Conservation (phyloP, 2,113 vertebrate genomes). For the Xyrauchen texanus region DNA sequence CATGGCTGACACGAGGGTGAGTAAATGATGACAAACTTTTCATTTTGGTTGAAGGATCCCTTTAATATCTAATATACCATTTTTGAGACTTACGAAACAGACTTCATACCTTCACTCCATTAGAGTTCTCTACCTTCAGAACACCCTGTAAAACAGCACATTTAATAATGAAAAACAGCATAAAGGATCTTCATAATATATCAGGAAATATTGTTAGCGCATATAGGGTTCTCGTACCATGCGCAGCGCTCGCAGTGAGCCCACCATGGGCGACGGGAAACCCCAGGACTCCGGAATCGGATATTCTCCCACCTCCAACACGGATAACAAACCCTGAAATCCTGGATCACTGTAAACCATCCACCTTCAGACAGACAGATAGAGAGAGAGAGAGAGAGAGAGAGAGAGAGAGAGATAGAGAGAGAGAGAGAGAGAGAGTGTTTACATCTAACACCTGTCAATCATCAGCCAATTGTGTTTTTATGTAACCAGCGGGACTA, state of each 20-base stretch:
- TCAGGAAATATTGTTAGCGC: neutral
- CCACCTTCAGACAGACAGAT: slow-evolving; percentile 77
- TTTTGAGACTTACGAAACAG: too few relatives aligned
- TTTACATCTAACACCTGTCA: too few relatives aligned
- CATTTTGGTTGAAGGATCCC: too few relatives aligned
- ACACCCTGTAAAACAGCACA: slow-evolving; percentile 76
- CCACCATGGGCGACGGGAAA: slow-evolving; percentile 77
- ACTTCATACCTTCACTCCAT: slow-evolving; percentile 85
- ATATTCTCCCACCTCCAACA: slow-evolving; percentile 87
- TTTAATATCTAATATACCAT: too few relatives aligned
- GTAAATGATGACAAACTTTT: too few relatives aligned
- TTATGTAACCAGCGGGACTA: too few relatives aligned
- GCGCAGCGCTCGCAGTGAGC: slow-evolving; percentile 87
- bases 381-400: too few relatives aligned
- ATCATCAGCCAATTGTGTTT: too few relatives aligned
- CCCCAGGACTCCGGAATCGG: slow-evolving; percentile 86
- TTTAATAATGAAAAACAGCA: neutral
- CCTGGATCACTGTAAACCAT: slow-evolving; percentile 89
- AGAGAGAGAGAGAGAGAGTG: too few relatives aligned
- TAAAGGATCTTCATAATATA: neutral
- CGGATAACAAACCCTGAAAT: slow-evolving; percentile 82
- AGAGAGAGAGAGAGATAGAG: neutral
- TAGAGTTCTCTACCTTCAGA: slow-evolving; percentile 87
- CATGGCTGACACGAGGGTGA: too few relatives aligned
- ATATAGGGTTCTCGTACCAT: slow-evolving; percentile 77